These are phyloP conservation scores for Pipistrellus nathusii DNA, from an alignment of 2,797 vertebrate species.

Conservation along the genomic window DNA sequence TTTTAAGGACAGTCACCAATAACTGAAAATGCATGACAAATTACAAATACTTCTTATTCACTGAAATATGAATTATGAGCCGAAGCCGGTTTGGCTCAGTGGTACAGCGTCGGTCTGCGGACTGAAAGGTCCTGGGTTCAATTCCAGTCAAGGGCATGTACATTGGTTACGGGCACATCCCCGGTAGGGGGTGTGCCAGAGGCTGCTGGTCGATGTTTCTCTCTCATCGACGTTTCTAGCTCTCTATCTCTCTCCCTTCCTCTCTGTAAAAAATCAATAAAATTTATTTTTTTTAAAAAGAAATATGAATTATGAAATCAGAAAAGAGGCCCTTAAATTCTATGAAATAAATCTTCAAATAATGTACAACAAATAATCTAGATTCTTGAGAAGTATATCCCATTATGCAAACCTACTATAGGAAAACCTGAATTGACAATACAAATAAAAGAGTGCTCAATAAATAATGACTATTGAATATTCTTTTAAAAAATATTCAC, in stretches of 20 bases:
- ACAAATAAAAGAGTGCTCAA: neutral
- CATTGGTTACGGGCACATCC: no score
- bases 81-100: no score
- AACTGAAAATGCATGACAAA: conserved; percentile 25
- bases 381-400: neutral
- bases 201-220: no score
- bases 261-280: no score
- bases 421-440: neutral
- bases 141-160: no score
- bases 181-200: no score
- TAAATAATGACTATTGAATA: neutral
- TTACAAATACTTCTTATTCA: conserved; percentile 2
- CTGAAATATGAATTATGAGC: conserved; percentile 26
- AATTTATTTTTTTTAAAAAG: no score
- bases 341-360: conserved; percentile 22
- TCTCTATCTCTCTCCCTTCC: no score
- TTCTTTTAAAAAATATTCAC: conserved; percentile 34
- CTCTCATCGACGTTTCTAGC: no score
- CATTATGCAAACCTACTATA: neutral
- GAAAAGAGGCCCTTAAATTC: conserved; percentile 43
- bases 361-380: neutral
- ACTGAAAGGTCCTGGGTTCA: no score
- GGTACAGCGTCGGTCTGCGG: no score
- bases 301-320: conserved; percentile 42
- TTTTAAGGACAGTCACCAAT: neutral